Base-by-base conservation (phyloP, 2,113 vertebrate species). In the Deroptyus accipitrinus region DNA sequence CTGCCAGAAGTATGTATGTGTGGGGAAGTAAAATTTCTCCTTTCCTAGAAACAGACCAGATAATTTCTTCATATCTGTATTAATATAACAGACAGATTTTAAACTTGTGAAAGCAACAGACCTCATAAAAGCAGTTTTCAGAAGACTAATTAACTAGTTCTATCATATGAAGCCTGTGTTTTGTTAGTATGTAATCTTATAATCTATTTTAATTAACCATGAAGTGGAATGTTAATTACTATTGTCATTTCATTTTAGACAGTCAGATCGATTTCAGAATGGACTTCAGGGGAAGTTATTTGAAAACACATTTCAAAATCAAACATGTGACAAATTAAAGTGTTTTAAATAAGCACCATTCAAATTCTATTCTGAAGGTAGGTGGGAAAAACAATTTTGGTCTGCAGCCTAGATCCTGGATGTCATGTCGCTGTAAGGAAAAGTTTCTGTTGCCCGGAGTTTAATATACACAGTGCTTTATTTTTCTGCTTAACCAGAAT, bases 171-270 rank as follows among this genome's bases (percentile, higher is more conserved):
- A 83, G 54, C 90, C 95, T 87, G 37, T 92, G 59, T 85, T 96
- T 92, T 86, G 81, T 95, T 94, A 59, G 30, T 54, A 57, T 93
- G 75, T 59, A 93, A 94, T 94, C 86, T 85, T 94, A 80, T 69
- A 94, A 94, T 94, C 86, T 85, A 89, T 95, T 93, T 97, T 88
- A 96, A 97, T 96, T 96, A 96, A 87, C 63, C 59, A 75, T 92
- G 82, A 96, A 97, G 57, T 88, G 8, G 89, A 93, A 92, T 75
- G 42, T 84, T 95, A 97, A 96, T 97, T 96, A 92, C 33, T 88
- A 76, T 92, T 95, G 93, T 95, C 63, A 52, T 94, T 96, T 90
- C 52, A 79, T 94, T 96, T 92, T 75, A 95, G 82, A 88, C 74
- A 90, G 86, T 92, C 79, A 55, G 33, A 95, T 92, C 74, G 94